These are phyloP conservation scores for Neopelma chrysocephalum DNA, from an alignment of 2,797 vertebrate species.

Conservation along the genomic window DNA sequence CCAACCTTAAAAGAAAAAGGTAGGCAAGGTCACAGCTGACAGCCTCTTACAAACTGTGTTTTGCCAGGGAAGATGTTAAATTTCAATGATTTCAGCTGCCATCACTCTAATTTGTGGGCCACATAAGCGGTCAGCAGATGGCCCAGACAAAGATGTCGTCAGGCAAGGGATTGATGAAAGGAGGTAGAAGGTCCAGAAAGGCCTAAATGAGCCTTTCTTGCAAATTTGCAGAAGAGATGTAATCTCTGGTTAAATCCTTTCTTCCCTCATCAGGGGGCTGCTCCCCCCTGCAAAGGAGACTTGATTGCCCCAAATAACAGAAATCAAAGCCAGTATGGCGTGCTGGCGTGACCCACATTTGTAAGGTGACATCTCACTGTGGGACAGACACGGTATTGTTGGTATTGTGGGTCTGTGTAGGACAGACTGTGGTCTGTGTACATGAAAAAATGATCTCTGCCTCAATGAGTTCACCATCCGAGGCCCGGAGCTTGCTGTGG, in stretches of 20 bases:
- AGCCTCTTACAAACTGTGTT: not conserved
- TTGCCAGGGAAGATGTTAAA: not conserved
- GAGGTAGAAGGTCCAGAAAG: conserved; percentile 8
- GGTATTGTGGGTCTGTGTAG: fast-evolving
- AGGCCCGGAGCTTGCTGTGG: not conserved
- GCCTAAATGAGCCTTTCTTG: conserved; percentile 47
- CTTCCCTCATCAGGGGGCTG: conserved; percentile 2
- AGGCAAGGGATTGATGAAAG: conserved; percentile 14
- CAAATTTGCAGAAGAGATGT: conserved; percentile 37
- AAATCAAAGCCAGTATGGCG: not conserved
- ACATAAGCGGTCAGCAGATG: conserved; percentile 36
- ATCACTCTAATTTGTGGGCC: not conserved
- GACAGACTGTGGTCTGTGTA: not conserved
- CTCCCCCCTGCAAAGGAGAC: not conserved
- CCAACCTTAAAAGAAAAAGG: not conserved
- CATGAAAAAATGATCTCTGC: not conserved
- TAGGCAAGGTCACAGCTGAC: not conserved
- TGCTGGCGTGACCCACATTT: conserved; percentile 37
- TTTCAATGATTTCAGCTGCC: not conserved
- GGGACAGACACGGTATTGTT: conserved; percentile 3
- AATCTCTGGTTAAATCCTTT: conserved; percentile 51
- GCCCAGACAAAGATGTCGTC: not conserved
- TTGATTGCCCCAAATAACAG: conserved; percentile 54
- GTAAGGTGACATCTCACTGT: conserved; percentile 38
- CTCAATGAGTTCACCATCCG: not conserved